Base-by-base conservation (phyloP, 2,888 invertebrate species). In the Diogma glabrata region DNA sequence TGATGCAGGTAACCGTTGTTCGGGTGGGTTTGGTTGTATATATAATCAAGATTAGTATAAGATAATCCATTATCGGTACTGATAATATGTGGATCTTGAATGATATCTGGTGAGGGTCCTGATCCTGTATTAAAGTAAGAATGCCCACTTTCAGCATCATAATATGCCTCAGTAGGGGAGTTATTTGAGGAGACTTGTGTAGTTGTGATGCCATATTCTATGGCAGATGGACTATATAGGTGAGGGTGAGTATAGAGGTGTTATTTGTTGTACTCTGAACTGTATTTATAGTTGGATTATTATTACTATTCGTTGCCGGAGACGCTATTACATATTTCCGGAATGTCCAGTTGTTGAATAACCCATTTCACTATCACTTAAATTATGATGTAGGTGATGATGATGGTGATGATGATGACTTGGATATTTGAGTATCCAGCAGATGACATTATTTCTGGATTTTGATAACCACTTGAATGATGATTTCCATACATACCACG, bases 11-110 rank as follows among this genome's bases (percentile, higher is more conserved):
- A 59, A 36, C 66, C 64, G 6, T 17, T 28, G 14, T 17, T 9
- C 17, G 17, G 28, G 36, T 75, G 74, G 55, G 76, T 73, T 53
- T 64, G 71, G 53, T 78, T 75, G 43, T 75, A 75, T 38, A 76
- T 60, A 61, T 88, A 89, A 67, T 92, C 91, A 60, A 92, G 71
- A 66, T 91, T 91, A 1, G 91, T 91, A 67, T 92, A 92, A 67
- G 90, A 89, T 53, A 92, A 73, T 1, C 91, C 91, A 38, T 88
- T 83, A 62, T 88, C 88, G 1, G 87, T 84, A 63, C 84, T 87
- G 58, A 90, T 88, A 45, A 89, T 87, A 12, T 81, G 77, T 3
- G 79, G 71, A 57, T 69, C 66, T 52, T 61, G 60, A 17, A 60
- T 52, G 48, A 59, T 58, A 50, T 59, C 58, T 33, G 60, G 53